Evolutionary conservation across 23 tunicate genomes (phyloP).

Genomic region (Halocynthia roretzi): DNA sequence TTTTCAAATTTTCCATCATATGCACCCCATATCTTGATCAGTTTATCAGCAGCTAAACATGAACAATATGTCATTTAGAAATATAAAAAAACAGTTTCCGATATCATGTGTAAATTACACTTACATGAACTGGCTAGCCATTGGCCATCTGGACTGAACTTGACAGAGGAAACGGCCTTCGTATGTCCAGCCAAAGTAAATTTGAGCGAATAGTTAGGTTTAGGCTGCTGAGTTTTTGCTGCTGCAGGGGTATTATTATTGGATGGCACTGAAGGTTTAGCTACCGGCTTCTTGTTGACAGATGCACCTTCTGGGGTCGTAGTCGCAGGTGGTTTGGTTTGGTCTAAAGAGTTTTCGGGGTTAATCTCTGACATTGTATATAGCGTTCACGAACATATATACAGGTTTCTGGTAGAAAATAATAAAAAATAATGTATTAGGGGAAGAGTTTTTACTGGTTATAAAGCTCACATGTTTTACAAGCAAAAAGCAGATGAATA

Average conservation of each 20-base stretch:
- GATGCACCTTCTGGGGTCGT: background rate
- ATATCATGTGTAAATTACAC: background rate
- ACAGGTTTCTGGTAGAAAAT: too few species aligned
- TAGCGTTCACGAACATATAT: too few species aligned
- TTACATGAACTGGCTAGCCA: conserved; percentile 98
- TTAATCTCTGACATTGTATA: conserved; percentile 12
- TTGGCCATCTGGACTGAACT: conserved; percentile 93
- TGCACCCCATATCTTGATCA: conserved; percentile 94
- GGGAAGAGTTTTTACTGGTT: too few species aligned
- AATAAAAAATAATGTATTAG: too few species aligned
- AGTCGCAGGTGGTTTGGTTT: background rate
- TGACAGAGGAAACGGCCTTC: conserved; percentile 92
- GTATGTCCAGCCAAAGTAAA: conserved; percentile 96
- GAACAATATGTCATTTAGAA: background rate
- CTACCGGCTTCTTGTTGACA: background rate
- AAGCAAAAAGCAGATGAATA: too few species aligned
- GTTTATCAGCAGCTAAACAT: conserved; percentile 84
- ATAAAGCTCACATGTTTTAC: too few species aligned
- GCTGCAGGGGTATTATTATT: background rate
- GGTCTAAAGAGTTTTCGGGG: background rate
- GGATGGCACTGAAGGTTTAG: background rate
- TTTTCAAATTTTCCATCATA: conserved; percentile 98
- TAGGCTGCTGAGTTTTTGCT: conserved; percentile 36
- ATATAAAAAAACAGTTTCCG: background rate
- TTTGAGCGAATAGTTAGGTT: conserved; percentile 74